phyloP scores from a whole-genome alignment of 2,113 vertebrate species.

The Dipodomys stephensi region DNA sequence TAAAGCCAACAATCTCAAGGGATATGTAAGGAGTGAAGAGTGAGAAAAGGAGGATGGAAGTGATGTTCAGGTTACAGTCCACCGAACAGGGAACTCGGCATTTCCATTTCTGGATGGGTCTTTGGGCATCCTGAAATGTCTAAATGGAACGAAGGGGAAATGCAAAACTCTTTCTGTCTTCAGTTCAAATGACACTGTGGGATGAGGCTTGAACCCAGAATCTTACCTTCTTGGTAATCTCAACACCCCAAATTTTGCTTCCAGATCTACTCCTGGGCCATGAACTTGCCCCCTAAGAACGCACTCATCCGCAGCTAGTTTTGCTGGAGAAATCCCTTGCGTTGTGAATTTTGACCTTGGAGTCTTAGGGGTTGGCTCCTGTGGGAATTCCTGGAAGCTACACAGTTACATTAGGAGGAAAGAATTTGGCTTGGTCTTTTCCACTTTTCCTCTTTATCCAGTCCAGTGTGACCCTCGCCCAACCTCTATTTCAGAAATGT shows the following conservation, averaged over 20 bases:
- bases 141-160: background rate
- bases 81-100: background rate
- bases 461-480: background rate
- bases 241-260: background rate
- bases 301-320: background rate
- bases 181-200: background rate
- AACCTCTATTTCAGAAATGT: background rate
- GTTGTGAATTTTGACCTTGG: conserved; percentile 29
- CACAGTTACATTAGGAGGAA: background rate
- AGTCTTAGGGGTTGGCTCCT: background rate
- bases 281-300: background rate
- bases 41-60: background rate
- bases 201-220: background rate
- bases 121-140: background rate
- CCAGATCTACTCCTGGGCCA: background rate
- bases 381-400: conserved; percentile 61
- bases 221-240: background rate
- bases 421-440: background rate
- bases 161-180: background rate
- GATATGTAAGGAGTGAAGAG: background rate
- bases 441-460: background rate
- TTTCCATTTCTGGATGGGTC: conserved; percentile 18
- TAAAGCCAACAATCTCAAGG: conserved; percentile 27
- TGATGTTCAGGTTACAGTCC: background rate
- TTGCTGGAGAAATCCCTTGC: background rate